A percentile compares a stretch with the other conserved stretches of the same genome.
Conservation (phyloP, 2,113 vertebrate species). For the Macrotis lagotis region DNA sequence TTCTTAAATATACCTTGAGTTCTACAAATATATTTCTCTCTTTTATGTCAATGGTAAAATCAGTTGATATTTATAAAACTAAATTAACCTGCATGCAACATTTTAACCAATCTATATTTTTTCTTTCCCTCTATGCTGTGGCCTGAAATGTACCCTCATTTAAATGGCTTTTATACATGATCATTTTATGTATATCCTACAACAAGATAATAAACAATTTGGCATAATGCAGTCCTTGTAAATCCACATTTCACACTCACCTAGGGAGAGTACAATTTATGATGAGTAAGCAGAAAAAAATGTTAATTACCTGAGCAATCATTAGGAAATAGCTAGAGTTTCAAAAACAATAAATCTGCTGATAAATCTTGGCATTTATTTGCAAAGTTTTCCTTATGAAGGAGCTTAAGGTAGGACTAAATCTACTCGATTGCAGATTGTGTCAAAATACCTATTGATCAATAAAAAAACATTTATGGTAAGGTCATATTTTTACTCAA, state of each 20-base stretch:
- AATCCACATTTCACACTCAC: background rate
- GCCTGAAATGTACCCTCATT: background rate
- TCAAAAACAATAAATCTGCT: background rate
- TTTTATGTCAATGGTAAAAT: background rate
- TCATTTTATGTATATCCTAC: background rate
- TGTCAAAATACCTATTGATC: conserved; percentile 42
- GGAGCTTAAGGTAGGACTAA: background rate
- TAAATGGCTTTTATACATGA: background rate
- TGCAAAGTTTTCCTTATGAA: conserved; percentile 14
- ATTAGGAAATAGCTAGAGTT: background rate
- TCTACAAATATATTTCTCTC: background rate
- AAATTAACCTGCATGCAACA: background rate
- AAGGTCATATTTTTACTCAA: background rate
- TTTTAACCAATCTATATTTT: background rate
- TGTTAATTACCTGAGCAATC: conserved; percentile 12
- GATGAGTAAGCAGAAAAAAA: conserved; percentile 4
- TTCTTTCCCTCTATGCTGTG: background rate
- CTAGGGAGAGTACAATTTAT: conserved; percentile 26
- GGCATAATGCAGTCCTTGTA: background rate
- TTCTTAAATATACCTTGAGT: background rate
- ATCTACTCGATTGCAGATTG: background rate
- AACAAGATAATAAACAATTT: background rate
- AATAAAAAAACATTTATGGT: conserved; percentile 6
- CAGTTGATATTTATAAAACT: background rate
- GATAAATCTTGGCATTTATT: background rate